Percentiles rank a stretch among this genome's conserved stretches.
Conservation (phyloP, 2,113 vertebrate species). For the Odocoileus hemionus region DNA sequence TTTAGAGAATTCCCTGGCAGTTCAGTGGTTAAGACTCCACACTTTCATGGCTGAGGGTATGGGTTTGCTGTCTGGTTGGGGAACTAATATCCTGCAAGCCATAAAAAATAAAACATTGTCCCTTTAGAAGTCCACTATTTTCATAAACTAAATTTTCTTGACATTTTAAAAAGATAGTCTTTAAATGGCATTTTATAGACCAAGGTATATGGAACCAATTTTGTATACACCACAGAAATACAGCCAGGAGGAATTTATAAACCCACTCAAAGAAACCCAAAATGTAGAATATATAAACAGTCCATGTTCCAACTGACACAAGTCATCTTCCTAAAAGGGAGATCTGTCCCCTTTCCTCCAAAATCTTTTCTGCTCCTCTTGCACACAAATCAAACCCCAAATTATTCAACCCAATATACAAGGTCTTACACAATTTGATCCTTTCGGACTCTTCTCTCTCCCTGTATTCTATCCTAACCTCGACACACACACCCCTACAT, state of each 20-base stretch:
- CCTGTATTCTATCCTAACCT: neutral
- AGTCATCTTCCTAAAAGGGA: neutral
- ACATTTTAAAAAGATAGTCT: neutral
- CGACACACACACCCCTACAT: neutral
- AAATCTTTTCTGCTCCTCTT: neutral
- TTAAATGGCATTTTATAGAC: neutral
- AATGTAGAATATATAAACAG: neutral
- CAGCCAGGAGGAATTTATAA: neutral
- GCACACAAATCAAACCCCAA: neutral
- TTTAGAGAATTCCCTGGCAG: neutral
- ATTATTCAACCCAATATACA: neutral
- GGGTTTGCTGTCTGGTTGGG: neutral
- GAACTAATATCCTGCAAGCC: neutral
- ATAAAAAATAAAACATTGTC: neutral
- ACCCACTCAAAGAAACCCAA: neutral
- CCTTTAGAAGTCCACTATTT: neutral
- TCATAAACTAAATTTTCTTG: constrained; percentile 1
- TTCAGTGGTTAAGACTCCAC: neutral
- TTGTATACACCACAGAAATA: neutral
- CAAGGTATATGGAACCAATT: neutral
- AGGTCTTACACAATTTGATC: neutral
- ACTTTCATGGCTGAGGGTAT: neutral
- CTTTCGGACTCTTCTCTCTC: neutral
- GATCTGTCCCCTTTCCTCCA: neutral
- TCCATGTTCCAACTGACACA: neutral